Evolutionary conservation across 1,140 invertebrate genomes (phyloP).

Genomic region (Neodiprion pinetum): DNA sequence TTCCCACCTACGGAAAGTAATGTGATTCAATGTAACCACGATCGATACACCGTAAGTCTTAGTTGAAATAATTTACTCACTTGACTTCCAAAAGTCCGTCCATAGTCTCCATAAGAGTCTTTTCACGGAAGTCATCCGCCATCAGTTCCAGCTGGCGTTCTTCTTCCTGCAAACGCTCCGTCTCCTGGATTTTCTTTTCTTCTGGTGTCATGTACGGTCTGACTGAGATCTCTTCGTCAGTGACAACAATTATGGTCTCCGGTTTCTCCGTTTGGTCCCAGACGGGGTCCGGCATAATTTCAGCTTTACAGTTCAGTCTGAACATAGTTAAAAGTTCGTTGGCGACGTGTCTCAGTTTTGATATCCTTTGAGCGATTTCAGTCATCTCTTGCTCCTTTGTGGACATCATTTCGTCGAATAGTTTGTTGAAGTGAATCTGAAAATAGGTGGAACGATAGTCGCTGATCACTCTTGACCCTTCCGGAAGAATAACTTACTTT

Average conservation of each 20-base stretch:
- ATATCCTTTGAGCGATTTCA: conserved; percentile 31
- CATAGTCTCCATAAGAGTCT: conserved; percentile 73
- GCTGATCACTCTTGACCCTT: no score
- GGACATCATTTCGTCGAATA: conserved; percentile 55
- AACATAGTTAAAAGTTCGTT: conserved; percentile 42
- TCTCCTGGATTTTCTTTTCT: conserved; percentile 54
- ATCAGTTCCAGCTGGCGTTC: conserved; percentile 55
- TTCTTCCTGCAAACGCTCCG: conserved; percentile 58
- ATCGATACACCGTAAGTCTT: no score
- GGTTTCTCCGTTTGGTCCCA: conserved; percentile 38
- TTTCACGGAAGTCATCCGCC: conserved; percentile 66
- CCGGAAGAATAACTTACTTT: background rate
- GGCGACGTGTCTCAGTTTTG: conserved; percentile 37
- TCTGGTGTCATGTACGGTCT: conserved; percentile 57
- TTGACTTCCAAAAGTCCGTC: conserved; percentile 72
- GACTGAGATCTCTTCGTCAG: conserved; percentile 56
- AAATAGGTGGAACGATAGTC: conserved; percentile 14
- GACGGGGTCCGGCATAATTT: conserved; percentile 28
- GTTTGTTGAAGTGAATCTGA: conserved; percentile 58
- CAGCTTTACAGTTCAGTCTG: conserved; percentile 21
- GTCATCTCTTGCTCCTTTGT: conserved; percentile 39
- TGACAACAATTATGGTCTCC: conserved; percentile 34
- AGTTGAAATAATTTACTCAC: conserved; percentile 23
- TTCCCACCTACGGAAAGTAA: conserved; percentile 61
- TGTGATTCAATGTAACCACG: background rate